Evolutionary conservation across 2,888 invertebrate genomes (phyloP).

Genomic region (Anthophora plumipes): DNA sequence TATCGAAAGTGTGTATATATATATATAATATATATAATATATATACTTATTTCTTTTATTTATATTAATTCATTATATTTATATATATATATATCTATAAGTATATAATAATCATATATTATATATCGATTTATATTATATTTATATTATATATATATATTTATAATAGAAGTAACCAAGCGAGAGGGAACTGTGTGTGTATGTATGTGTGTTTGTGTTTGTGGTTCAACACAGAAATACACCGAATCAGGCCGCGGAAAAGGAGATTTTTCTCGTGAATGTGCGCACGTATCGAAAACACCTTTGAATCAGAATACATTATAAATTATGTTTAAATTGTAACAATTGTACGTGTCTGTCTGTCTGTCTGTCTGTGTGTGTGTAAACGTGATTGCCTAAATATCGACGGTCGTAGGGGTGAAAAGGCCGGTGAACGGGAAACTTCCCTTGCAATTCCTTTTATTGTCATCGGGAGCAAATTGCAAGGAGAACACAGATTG

Average conservation of each 20-base stretch:
- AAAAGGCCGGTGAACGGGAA: conserved; percentile 62
- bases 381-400: conserved; percentile 10
- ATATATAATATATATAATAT: conserved; percentile 52
- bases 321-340: conserved; percentile 48
- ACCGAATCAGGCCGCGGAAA: conserved; percentile 67
- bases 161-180: conserved; percentile 62
- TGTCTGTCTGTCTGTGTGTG: no score
- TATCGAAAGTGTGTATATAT: conserved; percentile 68
- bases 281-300: conserved; percentile 58
- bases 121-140: conserved; percentile 50
- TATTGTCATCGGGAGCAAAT: conserved; percentile 55
- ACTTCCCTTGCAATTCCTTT: conserved; percentile 51
- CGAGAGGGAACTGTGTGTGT: conserved; percentile 65
- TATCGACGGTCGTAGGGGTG: conserved; percentile 63
- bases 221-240: conserved; percentile 63
- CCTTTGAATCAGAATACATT: conserved; percentile 50
- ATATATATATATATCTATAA: conserved; percentile 55
- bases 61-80: conserved; percentile 52
- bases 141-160: conserved; percentile 47
- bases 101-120: conserved; percentile 42
- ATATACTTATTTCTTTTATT: conserved; percentile 42
- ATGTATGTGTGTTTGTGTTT: not conserved
- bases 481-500: conserved; percentile 49
- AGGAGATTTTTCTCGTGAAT: conserved; percentile 62
- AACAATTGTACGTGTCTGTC: no score